phyloP scores from a whole-genome alignment of 2,888 invertebrate genomes.

The Scaptodrosophila latifasciaeformis region DNA sequence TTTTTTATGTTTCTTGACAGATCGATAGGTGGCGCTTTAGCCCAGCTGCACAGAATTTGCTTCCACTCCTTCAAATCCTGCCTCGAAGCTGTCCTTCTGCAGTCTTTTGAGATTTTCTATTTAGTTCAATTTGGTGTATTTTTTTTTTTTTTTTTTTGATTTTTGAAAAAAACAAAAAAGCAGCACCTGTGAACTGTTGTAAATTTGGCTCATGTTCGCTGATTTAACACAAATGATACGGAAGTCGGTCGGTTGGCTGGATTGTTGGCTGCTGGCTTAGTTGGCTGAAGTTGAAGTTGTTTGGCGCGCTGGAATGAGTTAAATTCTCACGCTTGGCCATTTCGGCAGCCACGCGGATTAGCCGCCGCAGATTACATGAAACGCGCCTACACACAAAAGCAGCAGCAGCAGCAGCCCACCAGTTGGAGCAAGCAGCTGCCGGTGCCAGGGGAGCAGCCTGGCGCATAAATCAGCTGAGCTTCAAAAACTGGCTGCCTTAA shows the following conservation, averaged over 20 bases:
- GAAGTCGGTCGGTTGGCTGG: conserved; percentile 48
- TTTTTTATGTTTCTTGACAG: too few relatives aligned
- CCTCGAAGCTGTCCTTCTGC: too few relatives aligned
- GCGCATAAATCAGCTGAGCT: conserved; percentile 63
- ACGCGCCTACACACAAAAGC: conserved; percentile 57
- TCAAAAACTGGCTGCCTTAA: not conserved
- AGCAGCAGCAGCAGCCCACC: not conserved
- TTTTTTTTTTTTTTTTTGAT: too few relatives aligned
- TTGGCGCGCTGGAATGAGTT: conserved; percentile 42
- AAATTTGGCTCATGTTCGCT: conserved; percentile 65
- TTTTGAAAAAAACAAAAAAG: too few relatives aligned
- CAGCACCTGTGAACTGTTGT: conserved; percentile 50
- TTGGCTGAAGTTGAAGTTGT: conserved; percentile 1
- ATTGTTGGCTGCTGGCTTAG: not conserved
- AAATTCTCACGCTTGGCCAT: conserved; percentile 67
- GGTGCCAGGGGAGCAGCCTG: conserved; percentile 12
- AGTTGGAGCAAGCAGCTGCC: not conserved
- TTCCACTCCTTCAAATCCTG: too few relatives aligned
- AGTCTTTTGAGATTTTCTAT: too few relatives aligned
- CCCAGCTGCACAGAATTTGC: conserved; percentile 6
- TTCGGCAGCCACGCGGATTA: conserved; percentile 48
- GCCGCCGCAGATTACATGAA: conserved; percentile 69
- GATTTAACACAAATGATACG: conserved; percentile 65
- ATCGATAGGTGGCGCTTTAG: conserved; percentile 26
- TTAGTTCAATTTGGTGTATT: too few relatives aligned